These are phyloP conservation scores for Emydoidea blandingii DNA, from an alignment of 2,797 vertebrate genomes.

Conservation along the genomic window DNA sequence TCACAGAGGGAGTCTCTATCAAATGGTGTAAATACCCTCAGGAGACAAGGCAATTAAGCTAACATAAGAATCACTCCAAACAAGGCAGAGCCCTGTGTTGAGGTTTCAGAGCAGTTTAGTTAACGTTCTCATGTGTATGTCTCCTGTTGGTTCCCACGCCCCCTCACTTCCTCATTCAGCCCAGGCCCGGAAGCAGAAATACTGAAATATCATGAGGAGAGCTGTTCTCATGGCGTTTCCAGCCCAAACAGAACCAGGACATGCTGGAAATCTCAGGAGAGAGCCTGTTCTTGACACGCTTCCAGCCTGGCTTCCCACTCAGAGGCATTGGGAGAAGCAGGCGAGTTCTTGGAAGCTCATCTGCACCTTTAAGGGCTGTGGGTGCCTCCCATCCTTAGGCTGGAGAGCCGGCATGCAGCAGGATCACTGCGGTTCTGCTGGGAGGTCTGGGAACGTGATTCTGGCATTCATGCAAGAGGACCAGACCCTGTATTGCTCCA, in stretches of 20 bases:
- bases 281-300: constrained; percentile 43
- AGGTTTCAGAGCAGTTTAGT: constrained; percentile 27
- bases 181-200: constrained; percentile 73
- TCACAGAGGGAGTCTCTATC: background rate
- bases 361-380: background rate
- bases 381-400: background rate
- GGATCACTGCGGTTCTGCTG: background rate
- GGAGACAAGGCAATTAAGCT: background rate
- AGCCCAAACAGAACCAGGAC: constrained; percentile 62
- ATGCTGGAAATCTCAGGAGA: constrained; percentile 70
- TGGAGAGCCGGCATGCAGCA: background rate
- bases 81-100: background rate
- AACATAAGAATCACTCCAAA: background rate
- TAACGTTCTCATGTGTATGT: constrained; percentile 42
- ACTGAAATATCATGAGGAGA: constrained; percentile 67
- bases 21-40: no score
- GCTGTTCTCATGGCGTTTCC: constrained; percentile 73
- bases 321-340: background rate
- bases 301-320: background rate
- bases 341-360: constrained; percentile 10
- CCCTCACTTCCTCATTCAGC: constrained; percentile 76
- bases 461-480: background rate
- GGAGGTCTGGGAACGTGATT: background rate
- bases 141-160: constrained; percentile 72
- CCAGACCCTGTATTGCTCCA: background rate